Evolutionary conservation across 2,888 invertebrate species (phyloP).

Genomic region (Leptogaster cylindrica): DNA sequence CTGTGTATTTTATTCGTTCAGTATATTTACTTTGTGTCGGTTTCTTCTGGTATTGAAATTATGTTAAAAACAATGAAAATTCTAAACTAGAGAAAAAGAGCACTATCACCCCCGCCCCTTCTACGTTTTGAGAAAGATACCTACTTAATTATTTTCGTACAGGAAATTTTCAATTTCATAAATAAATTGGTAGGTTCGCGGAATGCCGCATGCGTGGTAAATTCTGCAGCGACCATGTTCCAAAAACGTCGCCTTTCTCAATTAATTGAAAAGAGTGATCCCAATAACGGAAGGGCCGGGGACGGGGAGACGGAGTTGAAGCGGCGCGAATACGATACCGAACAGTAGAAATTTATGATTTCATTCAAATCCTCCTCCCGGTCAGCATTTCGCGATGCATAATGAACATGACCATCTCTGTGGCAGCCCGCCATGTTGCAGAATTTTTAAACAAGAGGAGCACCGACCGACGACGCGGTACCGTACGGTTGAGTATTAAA

Average conservation of each 20-base stretch:
- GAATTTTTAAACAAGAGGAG: neutral
- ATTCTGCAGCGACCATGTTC: neutral
- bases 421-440: conserved; percentile 12
- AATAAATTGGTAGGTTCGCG: too few species aligned
- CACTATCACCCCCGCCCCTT: too few species aligned
- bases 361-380: conserved; percentile 28
- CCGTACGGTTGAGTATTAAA: conserved; percentile 1
- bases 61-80: too few species aligned
- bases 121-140: too few species aligned
- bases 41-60: too few species aligned
- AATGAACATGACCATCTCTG: conserved; percentile 12
- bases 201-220: conserved; percentile 4
- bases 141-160: too few species aligned
- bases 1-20: too few species aligned
- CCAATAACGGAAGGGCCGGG: conserved; percentile 16
- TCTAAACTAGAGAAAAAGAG: too few species aligned
- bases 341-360: conserved; percentile 38
- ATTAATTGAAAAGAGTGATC: conserved; percentile 29
- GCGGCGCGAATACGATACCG: conserved; percentile 14
- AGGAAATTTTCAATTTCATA: too few species aligned
- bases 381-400: conserved; percentile 25
- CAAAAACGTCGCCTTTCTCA: conserved; percentile 18
- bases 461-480: neutral
- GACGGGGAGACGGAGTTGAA: too few species aligned
- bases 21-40: too few species aligned